Conservation (phyloP, 2,797 vertebrate species). For the Halcyon leucocephala region DNA sequence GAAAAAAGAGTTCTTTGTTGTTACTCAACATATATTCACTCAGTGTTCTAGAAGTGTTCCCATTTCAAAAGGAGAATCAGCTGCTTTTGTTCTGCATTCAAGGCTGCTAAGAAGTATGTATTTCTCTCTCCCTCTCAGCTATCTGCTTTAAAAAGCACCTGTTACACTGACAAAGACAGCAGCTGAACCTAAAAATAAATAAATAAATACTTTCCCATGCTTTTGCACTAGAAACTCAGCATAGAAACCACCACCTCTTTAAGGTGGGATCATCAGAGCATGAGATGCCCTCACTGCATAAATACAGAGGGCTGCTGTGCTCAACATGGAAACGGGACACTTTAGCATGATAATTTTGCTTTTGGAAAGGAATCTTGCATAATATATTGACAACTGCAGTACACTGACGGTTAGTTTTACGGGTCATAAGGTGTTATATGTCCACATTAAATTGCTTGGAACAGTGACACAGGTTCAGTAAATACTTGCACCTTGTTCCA, state of each 20-base stretch:
- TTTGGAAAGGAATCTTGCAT: neutral
- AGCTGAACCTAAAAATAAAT: neutral
- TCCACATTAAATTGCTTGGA: neutral
- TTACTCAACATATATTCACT: conserved; percentile 44
- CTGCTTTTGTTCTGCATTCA: conserved; percentile 29
- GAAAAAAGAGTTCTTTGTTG: neutral
- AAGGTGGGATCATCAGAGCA: neutral
- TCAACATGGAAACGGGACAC: neutral
- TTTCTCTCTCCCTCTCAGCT: neutral
- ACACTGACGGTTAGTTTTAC: neutral
- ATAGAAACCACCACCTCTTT: neutral
- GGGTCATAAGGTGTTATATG: neutral
- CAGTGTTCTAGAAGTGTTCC: conserved; percentile 11
- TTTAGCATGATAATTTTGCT: neutral
- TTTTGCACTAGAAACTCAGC: neutral
- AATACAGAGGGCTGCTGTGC: neutral
- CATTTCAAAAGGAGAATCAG: conserved; percentile 26
- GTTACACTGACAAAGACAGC: neutral
- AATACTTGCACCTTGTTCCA: neutral
- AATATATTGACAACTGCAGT: neutral
- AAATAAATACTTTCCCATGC: neutral
- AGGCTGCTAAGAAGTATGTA: conserved; percentile 4
- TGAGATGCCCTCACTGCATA: neutral
- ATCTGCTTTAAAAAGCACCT: conserved; percentile 19
- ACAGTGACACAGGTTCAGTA: neutral